Base-by-base conservation (phyloP, 2,888 invertebrate genomes). In the Candidula unifasciata region DNA sequence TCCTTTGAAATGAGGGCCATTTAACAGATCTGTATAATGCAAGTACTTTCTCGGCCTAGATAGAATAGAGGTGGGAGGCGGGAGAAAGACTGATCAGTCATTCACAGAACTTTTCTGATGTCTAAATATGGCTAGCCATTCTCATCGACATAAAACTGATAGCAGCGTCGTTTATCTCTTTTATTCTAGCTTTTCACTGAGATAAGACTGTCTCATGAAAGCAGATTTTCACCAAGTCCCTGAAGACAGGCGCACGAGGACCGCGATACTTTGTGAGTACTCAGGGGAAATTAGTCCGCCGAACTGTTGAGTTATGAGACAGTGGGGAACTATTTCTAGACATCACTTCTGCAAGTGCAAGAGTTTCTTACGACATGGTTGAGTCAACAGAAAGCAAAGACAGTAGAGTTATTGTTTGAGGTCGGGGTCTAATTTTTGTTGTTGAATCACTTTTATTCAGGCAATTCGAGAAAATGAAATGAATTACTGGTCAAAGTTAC, bases 251-350 rank as follows among this genome's bases (percentile, higher is more conserved):
- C 27, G 8, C n/a, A 44, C 44, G 3, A 52, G 52, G 52, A 74
- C 3, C 6, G 52, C 73, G 52, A n/a, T 74, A 74, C 30, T 52
- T 52, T 44, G 44, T 52, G 27, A n/a, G 73, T n/a, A n/a, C 73
- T 35, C 73, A 5, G 27, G 73, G 73, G 73, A 74, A 74, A 74
- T 74, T 74, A 74, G 52, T 74, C n/a, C 44, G 73, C 73, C n/a
- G 27, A 74, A 27, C 52, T 74, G 73, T 27, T 52, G 73, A 74
- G n/a, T 74, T 52, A 52, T 52, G 3, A 44, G 73, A 27, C 73
- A 52, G 52, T 24, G 35, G 52, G 24, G 73, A 52, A 74, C 71
- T 71, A 71, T 71, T 37, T 71, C 37, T 71, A 37, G 37, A 37
- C 21, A 24, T 24, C 8, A 35, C 37, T 37, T 8, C 24, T 24